Conservation (phyloP, 2,113 vertebrate genomes). For the Antennarius striatus region DNA sequence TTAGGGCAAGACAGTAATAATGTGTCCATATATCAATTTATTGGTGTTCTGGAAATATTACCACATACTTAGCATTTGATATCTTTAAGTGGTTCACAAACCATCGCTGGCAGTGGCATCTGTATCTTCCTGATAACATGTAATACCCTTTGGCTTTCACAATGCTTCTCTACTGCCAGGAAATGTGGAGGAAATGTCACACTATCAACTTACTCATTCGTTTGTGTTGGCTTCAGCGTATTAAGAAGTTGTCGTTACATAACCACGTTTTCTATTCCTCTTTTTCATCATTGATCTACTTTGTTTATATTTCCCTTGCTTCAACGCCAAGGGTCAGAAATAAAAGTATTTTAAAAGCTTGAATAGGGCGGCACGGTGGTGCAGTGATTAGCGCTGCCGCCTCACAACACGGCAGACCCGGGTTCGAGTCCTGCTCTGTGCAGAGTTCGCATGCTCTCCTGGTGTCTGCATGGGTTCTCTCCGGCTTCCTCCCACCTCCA, state of each 20-base stretch:
- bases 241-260: not conserved
- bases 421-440: too few relatives aligned
- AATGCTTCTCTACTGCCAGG: conserved; percentile 8
- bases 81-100: not conserved
- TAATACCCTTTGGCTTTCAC: not conserved
- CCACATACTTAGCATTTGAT: not conserved
- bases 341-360: not conserved
- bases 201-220: not conserved
- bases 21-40: too few relatives aligned
- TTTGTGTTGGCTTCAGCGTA: not conserved
- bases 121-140: not conserved
- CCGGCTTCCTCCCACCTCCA: too few relatives aligned
- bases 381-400: too few relatives aligned
- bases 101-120: not conserved
- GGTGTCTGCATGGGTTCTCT: too few relatives aligned
- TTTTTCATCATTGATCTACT: not conserved
- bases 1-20: too few relatives aligned
- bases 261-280: conserved; percentile 22
- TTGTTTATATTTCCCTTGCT: not conserved
- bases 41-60: not conserved
- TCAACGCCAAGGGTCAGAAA: not conserved
- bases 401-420: too few relatives aligned
- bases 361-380: too few relatives aligned
- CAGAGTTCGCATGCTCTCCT: too few relatives aligned
- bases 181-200: conserved; percentile 29